These are phyloP conservation scores for Drosophila equinoxialis DNA, from an alignment of 1,140 invertebrate species.

Conservation along the genomic window DNA sequence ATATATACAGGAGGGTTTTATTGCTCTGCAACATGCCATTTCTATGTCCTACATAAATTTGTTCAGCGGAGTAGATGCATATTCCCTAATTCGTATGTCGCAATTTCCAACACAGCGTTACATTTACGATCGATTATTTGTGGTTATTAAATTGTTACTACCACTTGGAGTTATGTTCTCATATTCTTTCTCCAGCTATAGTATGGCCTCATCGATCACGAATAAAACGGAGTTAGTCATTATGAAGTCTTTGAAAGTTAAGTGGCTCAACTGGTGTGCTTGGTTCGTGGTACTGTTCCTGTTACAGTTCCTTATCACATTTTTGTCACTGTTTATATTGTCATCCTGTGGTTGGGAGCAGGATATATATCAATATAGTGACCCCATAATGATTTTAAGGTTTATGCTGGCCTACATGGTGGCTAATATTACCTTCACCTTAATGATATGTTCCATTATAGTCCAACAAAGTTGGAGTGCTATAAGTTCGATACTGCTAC, in stretches of 20 bases:
- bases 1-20: conserved; percentile 43
- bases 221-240: conserved; percentile 58
- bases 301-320: background rate
- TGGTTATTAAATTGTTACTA: conserved; percentile 18
- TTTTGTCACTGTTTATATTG: conserved; percentile 7
- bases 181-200: conserved; percentile 83
- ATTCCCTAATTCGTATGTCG: conserved; percentile 7
- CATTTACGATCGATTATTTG: conserved; percentile 13
- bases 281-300: conserved; percentile 21
- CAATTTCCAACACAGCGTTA: conserved; percentile 31
- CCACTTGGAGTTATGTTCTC: conserved; percentile 25
- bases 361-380: conserved; percentile 12
- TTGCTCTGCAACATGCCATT: conserved; percentile 47
- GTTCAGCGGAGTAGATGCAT: background rate
- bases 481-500: background rate
- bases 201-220: conserved; percentile 78
- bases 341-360: background rate
- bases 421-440: conserved; percentile 20
- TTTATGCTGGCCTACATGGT: conserved; percentile 27
- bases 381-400: background rate
- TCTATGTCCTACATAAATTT: conserved; percentile 25
- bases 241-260: conserved; percentile 87
- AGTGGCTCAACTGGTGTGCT: conserved; percentile 69
- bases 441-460: conserved; percentile 20
- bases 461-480: background rate